These are phyloP conservation scores for Cephus runcator DNA, from an alignment of 2,888 invertebrate genomes.

Conservation along the genomic window DNA sequence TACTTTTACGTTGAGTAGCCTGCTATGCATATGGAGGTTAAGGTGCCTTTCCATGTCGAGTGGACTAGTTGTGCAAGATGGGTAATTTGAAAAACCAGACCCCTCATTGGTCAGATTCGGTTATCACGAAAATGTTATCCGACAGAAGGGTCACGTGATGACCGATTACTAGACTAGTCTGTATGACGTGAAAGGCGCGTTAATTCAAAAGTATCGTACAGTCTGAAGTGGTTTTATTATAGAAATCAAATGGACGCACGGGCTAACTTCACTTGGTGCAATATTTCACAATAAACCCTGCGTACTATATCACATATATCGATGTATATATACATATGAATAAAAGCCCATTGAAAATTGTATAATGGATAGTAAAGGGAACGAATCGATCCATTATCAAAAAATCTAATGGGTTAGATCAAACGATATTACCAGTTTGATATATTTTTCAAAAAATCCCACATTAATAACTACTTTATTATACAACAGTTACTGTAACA, in stretches of 20 bases:
- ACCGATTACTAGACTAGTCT: no score
- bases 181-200: no score
- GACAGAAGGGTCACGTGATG: no score
- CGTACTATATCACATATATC: background rate
- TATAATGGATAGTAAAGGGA: background rate
- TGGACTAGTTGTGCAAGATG: no score
- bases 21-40: background rate
- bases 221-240: background rate
- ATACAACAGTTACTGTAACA: slow-evolving; percentile 2
- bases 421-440: background rate
- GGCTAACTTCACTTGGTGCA: background rate
- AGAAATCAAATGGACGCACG: background rate
- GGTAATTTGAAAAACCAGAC: no score
- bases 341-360: background rate
- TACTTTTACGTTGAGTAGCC: no score
- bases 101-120: no score
- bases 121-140: no score
- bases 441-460: background rate
- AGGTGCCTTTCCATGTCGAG: no score
- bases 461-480: background rate
- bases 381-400: background rate
- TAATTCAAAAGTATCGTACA: no score
- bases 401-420: background rate
- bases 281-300: background rate
- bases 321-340: background rate